phyloP scores from a whole-genome alignment of 2,888 invertebrate species.

The Sarcophaga variegata region DNA sequence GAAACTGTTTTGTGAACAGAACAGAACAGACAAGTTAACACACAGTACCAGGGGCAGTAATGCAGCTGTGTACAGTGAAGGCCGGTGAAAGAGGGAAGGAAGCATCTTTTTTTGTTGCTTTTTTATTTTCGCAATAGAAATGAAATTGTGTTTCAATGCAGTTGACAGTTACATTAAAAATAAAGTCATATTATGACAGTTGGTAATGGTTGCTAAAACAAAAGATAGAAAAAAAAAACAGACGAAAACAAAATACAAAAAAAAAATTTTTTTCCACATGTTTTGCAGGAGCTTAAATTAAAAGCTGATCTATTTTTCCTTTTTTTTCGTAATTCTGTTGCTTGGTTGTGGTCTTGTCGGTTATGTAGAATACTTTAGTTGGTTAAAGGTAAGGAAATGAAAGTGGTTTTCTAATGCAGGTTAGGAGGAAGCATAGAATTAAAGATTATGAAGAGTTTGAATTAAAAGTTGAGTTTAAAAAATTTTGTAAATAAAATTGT shows the following conservation, averaged over 20 bases:
- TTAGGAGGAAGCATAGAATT: no score
- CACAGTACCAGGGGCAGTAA: slow-evolving; percentile 2
- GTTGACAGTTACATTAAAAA: slow-evolving; percentile 68
- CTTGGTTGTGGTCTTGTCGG: no score
- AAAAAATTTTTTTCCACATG: neutral
- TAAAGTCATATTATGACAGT: slow-evolving; percentile 68
- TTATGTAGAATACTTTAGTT: no score
- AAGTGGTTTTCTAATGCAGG: no score
- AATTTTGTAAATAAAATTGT: no score
- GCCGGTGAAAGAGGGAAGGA: slow-evolving; percentile 2
- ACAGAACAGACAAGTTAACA: slow-evolving; percentile 29
- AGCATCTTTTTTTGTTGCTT: neutral
- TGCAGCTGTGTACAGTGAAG: neutral
- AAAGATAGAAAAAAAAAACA: slow-evolving; percentile 36
- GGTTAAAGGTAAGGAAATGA: no score
- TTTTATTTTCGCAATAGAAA: slow-evolving; percentile 24
- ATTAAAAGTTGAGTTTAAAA: no score
- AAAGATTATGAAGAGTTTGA: no score
- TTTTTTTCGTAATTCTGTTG: no score
- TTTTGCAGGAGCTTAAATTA: slow-evolving; percentile 25
- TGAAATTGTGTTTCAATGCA: slow-evolving; percentile 59
- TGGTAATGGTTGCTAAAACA: slow-evolving; percentile 66
- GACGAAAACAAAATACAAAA: neutral
- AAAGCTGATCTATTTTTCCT: neutral
- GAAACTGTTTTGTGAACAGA: slow-evolving; percentile 22